Evolutionary conservation across 1,140 invertebrate species (phyloP).

Genomic region (Tenebrio molitor): DNA sequence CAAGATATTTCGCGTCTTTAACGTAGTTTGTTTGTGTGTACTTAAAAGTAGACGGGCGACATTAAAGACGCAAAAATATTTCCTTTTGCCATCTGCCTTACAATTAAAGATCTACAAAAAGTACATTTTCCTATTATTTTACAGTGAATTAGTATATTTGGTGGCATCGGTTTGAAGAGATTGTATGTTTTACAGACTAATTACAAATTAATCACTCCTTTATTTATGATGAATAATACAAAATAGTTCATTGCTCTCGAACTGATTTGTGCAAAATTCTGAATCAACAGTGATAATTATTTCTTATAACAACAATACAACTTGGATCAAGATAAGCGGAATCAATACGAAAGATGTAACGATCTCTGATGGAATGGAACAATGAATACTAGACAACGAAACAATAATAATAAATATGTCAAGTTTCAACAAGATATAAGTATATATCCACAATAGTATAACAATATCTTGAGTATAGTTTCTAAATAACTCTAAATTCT

Average conservation of each 20-base stretch:
- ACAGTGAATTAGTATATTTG: constrained; percentile 44
- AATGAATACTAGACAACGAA: background rate
- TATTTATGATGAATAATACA: constrained; percentile 39
- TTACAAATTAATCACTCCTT: constrained; percentile 46
- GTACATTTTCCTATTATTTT: constrained; percentile 46
- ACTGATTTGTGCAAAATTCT: constrained; percentile 19
- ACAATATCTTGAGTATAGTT: constrained; percentile 54
- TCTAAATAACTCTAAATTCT: constrained; percentile 52
- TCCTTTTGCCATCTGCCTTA: constrained; percentile 31
- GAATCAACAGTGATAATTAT: constrained; percentile 28
- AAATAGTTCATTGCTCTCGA: constrained; percentile 37
- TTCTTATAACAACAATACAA: constrained; percentile 22
- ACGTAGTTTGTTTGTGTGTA: constrained; percentile 23
- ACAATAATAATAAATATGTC: constrained; percentile 19
- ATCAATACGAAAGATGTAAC: constrained; percentile 10
- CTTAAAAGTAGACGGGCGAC: constrained; percentile 16
- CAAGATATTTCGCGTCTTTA: constrained; percentile 42
- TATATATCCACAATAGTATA: constrained; percentile 55
- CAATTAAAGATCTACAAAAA: constrained; percentile 51
- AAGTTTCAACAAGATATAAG: constrained; percentile 55
- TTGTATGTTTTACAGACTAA: constrained; percentile 34
- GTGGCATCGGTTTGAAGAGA: constrained; percentile 44
- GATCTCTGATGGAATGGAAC: constrained; percentile 20
- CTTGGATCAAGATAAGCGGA: background rate
- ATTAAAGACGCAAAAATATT: constrained; percentile 34